Conservation (phyloP, 2,113 vertebrate genomes). For the Leptosomus discolor region DNA sequence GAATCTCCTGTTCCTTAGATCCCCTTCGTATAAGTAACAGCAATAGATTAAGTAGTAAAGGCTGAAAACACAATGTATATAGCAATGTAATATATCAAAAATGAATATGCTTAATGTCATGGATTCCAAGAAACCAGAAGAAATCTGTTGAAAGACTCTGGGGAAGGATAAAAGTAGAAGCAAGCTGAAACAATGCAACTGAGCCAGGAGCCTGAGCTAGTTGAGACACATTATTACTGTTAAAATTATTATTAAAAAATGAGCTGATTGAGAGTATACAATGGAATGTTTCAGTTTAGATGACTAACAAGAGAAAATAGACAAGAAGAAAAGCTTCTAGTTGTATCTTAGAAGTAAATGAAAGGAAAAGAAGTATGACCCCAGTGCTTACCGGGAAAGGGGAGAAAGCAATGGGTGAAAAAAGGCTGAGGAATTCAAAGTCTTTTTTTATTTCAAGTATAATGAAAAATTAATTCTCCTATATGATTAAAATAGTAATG, state of each 20-base stretch:
- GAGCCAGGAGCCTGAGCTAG: not conserved
- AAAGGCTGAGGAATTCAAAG: not conserved
- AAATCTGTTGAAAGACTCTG: not conserved
- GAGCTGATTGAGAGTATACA: not conserved
- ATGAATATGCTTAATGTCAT: not conserved
- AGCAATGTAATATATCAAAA: not conserved
- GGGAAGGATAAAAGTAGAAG: not conserved
- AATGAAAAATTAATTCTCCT: not conserved
- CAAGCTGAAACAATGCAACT: not conserved
- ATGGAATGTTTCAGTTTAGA: not conserved
- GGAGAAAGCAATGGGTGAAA: not conserved
- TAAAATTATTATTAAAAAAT: not conserved
- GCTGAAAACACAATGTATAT: not conserved
- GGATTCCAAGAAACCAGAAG: not conserved
- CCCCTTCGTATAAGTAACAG: not conserved
- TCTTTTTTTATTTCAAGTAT: not conserved
- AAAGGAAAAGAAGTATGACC: not conserved
- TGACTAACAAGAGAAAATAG: not conserved
- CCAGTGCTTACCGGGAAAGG: not conserved
- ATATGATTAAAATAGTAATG: not conserved
- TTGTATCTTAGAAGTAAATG: not conserved
- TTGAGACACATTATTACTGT: not conserved
- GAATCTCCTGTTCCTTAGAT: not conserved
- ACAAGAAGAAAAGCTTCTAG: not conserved
- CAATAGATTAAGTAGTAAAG: not conserved